Conservation (phyloP, 1,140 invertebrate genomes). For the Sitobion miscanthi region DNA sequence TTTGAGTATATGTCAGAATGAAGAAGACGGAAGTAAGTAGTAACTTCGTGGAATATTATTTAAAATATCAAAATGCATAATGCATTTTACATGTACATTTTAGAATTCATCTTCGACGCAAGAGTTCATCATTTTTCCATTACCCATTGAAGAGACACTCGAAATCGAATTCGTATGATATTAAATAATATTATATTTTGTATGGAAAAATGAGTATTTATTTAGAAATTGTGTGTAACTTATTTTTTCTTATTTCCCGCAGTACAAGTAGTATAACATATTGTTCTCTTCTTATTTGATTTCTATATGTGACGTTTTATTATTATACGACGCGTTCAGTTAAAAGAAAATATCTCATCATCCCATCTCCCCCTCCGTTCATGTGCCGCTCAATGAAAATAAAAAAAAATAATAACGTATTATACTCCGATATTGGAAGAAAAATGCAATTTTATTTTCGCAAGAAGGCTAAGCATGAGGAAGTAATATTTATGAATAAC, state of each 20-base stretch:
- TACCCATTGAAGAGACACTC: constrained; percentile 28
- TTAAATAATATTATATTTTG: constrained; percentile 41
- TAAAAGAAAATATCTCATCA: constrained; percentile 32
- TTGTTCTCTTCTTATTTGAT: constrained; percentile 41
- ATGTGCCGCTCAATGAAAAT: background rate
- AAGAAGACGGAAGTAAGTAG: background rate
- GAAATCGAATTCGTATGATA: constrained; percentile 28
- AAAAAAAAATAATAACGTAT: constrained; percentile 21
- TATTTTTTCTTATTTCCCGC: constrained; percentile 28
- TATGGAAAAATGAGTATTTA: constrained; percentile 23
- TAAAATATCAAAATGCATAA: constrained; percentile 43
- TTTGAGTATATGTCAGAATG: background rate
- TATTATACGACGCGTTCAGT: constrained; percentile 30
- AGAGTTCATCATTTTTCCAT: constrained; percentile 45
- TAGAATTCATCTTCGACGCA: background rate
- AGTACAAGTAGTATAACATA: background rate
- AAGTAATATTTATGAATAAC: constrained; percentile 34
- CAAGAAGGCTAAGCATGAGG: background rate
- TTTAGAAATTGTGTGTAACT: background rate
- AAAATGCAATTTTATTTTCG: constrained; percentile 41
- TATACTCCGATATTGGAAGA: constrained; percentile 19
- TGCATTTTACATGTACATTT: constrained; percentile 35
- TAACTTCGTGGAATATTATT: background rate
- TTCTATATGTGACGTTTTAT: constrained; percentile 44
- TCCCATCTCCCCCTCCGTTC: background rate